These are phyloP conservation scores for Merodon equestris DNA, from an alignment of 2,888 invertebrate species.

Conservation along the genomic window DNA sequence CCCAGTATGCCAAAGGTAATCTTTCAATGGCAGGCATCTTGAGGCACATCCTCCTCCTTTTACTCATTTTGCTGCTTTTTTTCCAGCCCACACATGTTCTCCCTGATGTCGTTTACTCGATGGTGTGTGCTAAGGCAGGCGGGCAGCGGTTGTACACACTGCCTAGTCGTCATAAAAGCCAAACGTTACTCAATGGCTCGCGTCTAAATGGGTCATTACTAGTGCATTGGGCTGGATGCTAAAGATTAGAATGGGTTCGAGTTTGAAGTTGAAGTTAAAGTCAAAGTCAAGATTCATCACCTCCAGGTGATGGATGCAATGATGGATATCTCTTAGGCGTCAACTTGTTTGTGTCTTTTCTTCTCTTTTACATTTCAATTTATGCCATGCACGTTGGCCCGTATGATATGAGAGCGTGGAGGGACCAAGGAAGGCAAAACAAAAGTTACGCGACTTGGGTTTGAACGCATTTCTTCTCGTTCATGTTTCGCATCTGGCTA, in stretches of 20 bases:
- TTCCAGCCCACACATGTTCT: conserved; percentile 44
- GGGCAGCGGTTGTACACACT: too few species aligned
- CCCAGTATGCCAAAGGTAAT: conserved; percentile 51
- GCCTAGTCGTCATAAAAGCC: conserved; percentile 2
- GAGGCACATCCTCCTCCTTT: conserved; percentile 49
- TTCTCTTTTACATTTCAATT: conserved; percentile 27
- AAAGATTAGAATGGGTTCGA: conserved; percentile 55
- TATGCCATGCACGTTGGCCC: conserved; percentile 54
- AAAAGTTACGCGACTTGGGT: conserved; percentile 35
- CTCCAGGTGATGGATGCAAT: not conserved
- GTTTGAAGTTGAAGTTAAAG: too few species aligned
- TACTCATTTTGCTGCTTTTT: not conserved
- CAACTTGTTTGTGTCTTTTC: conserved; percentile 5
- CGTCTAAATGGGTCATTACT: conserved; percentile 48
- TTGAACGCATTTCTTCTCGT: conserved; percentile 11
- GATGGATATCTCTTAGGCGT: conserved; percentile 53
- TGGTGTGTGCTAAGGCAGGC: not conserved
- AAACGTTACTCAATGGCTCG: conserved; percentile 42
- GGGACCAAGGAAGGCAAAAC: too few species aligned
- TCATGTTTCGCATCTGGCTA: conserved; percentile 15
- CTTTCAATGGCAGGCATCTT: conserved; percentile 17
- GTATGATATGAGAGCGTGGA: not conserved
- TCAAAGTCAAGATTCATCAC: conserved; percentile 30
- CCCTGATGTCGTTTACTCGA: not conserved
- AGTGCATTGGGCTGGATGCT: conserved; percentile 7